Base-by-base conservation (phyloP, 2,888 invertebrate genomes). In the Tiliacea citrago region DNA sequence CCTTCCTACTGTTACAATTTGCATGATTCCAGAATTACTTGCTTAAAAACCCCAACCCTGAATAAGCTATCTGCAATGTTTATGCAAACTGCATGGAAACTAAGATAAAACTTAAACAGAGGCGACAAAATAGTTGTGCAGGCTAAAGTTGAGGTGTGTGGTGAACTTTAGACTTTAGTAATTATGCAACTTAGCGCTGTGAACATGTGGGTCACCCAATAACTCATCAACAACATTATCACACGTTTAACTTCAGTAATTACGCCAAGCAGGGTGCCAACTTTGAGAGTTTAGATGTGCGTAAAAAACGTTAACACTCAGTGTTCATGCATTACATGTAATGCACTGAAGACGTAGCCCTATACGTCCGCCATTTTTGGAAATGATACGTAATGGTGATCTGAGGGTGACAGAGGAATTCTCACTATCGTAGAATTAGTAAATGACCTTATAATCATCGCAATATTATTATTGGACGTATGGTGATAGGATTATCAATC, bases 181-280 rank as follows among this genome's bases (percentile, higher is more conserved):
- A 81, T 81, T 80, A 84, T 84, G 84, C 73, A 84, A 84, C 81
- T 81, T 70, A 80, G 42, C 73, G 58, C 53, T 21, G 51, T 62
- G 62, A 81, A 69, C 84, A 79, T 81, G 57, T 79, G 80, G 84
- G 80, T 81, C 81, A 79, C 49, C 84, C 66, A 69, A 80, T 80
- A 84, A 70, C 81, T 84, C 69, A 80, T 84, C 66, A 73, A 70
- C 80, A 79, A 69, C 35, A 80, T 81, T 81, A 83, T 73, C 80
- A 66, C 84, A 67, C 57, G 73, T 47, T 73, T 55, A 73, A 80
- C 66, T 81, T 84, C 68, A 42, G 68, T 62, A 66, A 84, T 80
- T 80, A 73, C 61, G 49, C 6, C 35, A 47, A 67, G 42, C 35
- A 66, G 18, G 13, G 16, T 53, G 57, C 51, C 58, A 77, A 79